phyloP scores from a whole-genome alignment of 2,113 vertebrate genomes.

The Muscicapa adusta region DNA sequence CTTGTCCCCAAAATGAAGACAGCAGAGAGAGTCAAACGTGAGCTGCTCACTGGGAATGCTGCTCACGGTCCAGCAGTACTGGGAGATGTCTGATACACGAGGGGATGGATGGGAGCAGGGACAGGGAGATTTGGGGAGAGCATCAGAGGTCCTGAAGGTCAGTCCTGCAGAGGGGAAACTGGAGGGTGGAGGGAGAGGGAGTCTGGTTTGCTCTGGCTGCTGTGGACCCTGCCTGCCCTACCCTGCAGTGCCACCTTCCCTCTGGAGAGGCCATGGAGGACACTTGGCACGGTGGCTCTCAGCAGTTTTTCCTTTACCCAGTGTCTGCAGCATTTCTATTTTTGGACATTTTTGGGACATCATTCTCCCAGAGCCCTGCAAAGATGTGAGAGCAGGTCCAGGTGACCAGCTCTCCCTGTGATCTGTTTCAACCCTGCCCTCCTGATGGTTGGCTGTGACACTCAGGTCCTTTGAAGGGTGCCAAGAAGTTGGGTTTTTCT shows the following conservation, averaged over 20 bases:
- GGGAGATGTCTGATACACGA: fast-evolving
- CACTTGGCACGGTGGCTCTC: background rate
- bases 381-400: background rate
- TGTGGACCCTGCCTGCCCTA: background rate
- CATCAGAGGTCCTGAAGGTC: background rate
- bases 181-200: background rate
- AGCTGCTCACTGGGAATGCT: fast-evolving
- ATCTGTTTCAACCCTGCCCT: background rate
- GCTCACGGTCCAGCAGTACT: fast-evolving
- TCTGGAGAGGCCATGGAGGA: background rate
- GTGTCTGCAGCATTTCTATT: background rate
- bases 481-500: background rate
- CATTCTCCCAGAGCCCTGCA: background rate
- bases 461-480: background rate
- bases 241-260: fast-evolving
- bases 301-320: background rate
- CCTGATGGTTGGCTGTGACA: background rate
- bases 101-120: background rate
- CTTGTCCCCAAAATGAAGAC: background rate
- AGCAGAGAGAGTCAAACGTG: background rate
- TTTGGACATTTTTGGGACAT: background rate
- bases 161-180: background rate
- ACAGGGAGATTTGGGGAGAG: background rate
- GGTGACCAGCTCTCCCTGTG: background rate
- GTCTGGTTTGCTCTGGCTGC: background rate